Conservation (phyloP, 2,888 invertebrate genomes). For the Sesia apiformis region DNA sequence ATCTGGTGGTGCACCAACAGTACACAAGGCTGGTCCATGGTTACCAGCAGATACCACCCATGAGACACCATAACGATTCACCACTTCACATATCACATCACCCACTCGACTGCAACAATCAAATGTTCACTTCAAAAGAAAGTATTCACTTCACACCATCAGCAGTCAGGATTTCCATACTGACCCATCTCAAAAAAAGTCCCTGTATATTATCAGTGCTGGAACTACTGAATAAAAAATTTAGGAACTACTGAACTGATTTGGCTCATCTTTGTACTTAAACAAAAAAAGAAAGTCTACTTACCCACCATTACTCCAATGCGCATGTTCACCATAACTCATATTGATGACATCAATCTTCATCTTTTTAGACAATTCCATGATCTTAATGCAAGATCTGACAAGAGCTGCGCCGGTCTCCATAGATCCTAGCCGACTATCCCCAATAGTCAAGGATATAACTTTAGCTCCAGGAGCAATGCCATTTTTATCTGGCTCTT, state of each 20-base stretch:
- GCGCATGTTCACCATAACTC: conserved; percentile 97
- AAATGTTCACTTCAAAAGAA: too few relatives aligned
- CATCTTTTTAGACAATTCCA: conserved; percentile 78
- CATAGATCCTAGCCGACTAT: conserved; percentile 92
- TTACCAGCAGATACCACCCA: conserved; percentile 98
- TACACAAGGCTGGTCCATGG: conserved; percentile 93
- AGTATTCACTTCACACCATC: too few relatives aligned
- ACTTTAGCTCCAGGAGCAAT: conserved; percentile 97
- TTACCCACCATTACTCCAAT: conserved; percentile 93
- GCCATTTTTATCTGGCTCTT: conserved; percentile 91
- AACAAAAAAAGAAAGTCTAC: conserved; percentile 13
- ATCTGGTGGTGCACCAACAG: conserved; percentile 92
- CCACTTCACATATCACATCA: conserved; percentile 88
- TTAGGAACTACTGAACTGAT: too few relatives aligned
- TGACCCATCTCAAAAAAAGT: too few relatives aligned
- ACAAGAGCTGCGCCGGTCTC: conserved; percentile 96
- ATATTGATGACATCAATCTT: conserved; percentile 95
- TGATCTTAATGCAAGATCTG: conserved; percentile 91
- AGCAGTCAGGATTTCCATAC: too few relatives aligned
- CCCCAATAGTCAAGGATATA: conserved; percentile 94
- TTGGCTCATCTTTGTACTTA: too few relatives aligned
- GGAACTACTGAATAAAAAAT: too few relatives aligned
- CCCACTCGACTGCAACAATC: conserved; percentile 80
- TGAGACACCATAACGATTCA: conserved; percentile 92
- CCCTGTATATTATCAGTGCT: too few relatives aligned